A percentile compares a stretch with the other conserved stretches of the same genome.
Evolutionary conservation across 2,797 vertebrate genomes (phyloP).

Genomic region (Loriculus beryllinus): DNA sequence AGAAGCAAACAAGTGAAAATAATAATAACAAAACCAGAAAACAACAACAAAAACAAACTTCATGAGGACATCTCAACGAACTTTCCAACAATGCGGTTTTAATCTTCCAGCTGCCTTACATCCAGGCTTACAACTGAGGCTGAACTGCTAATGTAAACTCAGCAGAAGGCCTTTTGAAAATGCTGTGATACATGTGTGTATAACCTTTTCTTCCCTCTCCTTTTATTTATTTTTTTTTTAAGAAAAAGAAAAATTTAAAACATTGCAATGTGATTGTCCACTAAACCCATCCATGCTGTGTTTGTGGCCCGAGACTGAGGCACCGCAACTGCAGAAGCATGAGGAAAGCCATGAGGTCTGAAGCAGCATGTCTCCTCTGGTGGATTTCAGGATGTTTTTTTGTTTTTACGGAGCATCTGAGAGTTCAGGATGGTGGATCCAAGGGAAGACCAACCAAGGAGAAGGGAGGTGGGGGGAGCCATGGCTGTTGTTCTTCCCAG

Average conservation of each 20-base stretch:
- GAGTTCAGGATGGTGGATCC: conserved; percentile 42
- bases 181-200: conserved; percentile 71
- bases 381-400: conserved; percentile 5
- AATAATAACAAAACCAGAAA: conserved; percentile 20
- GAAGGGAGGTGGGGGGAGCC: conserved; percentile 6
- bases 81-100: conserved; percentile 65
- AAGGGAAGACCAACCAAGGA: conserved; percentile 17
- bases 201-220: conserved; percentile 48
- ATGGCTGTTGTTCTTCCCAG: conserved; percentile 3
- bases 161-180: conserved; percentile 66
- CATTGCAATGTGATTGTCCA: conserved; percentile 62
- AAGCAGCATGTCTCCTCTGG: background rate
- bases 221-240: conserved; percentile 29
- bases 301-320: conserved; percentile 60
- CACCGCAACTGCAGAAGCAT: background rate
- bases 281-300: conserved; percentile 32
- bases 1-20: conserved; percentile 32
- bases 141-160: conserved; percentile 55
- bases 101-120: conserved; percentile 80
- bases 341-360: background rate
- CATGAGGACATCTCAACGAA: conserved; percentile 42
- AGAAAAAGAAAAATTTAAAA: conserved; percentile 48
- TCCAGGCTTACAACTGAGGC: conserved; percentile 67
- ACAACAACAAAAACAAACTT: background rate
- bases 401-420: conserved; percentile 13